Conservation (phyloP, 2,888 invertebrate species). For the Chloroclystis v-ata region DNA sequence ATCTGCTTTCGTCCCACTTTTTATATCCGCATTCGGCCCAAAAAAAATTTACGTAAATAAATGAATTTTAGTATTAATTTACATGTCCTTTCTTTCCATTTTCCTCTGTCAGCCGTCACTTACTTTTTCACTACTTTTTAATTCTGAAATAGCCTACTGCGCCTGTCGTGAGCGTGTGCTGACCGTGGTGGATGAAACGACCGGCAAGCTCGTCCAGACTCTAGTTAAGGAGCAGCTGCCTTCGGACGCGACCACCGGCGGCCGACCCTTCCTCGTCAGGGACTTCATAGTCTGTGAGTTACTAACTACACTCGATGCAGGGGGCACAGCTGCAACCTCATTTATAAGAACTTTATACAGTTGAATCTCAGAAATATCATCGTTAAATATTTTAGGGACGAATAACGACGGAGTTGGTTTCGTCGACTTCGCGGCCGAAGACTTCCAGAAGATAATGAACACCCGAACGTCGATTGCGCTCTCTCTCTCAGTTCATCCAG, state of each 20-base stretch:
- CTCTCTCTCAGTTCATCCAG: constrained; percentile 69
- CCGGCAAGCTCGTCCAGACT: constrained; percentile 47
- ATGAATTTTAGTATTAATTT: too few species aligned
- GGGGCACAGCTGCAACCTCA: too few species aligned
- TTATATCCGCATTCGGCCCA: too few species aligned
- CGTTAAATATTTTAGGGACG: constrained; percentile 45
- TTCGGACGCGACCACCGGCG: constrained; percentile 66
- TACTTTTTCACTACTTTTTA: too few species aligned
- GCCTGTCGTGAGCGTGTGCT: constrained; percentile 60
- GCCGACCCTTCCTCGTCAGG: constrained; percentile 69
- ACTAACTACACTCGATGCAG: too few species aligned
- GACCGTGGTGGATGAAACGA: constrained; percentile 41
- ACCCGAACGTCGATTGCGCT: constrained; percentile 54
- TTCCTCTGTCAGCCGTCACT: too few species aligned
- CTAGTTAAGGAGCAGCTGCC: constrained; percentile 58
- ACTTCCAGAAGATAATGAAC: constrained; percentile 57
- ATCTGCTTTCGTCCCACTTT: too few species aligned
- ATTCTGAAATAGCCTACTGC: too few species aligned
- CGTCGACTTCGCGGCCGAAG: constrained; percentile 71
- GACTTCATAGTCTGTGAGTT: constrained; percentile 78
- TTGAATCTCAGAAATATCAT: too few species aligned
- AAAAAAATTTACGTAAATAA: too few species aligned
- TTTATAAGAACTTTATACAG: too few species aligned
- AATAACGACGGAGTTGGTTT: constrained; percentile 66
- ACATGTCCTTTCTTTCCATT: too few species aligned